These are phyloP conservation scores for Rhea americana DNA, from an alignment of 2,113 vertebrate genomes.

Conservation along the genomic window DNA sequence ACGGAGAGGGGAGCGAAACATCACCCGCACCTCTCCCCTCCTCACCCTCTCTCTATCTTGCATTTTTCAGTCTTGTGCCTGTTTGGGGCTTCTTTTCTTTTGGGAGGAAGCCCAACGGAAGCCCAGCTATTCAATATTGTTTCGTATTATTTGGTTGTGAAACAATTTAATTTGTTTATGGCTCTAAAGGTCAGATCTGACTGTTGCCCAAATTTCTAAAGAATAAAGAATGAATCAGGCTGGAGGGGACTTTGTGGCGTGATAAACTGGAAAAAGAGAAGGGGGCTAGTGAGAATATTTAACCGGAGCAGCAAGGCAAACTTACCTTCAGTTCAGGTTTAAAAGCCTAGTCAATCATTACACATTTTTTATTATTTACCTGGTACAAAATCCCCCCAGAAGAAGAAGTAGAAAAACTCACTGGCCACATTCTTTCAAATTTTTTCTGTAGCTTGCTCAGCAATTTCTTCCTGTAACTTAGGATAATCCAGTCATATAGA, in stretches of 20 bases:
- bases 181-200: conserved; percentile 61
- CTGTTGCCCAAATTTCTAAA: conserved; percentile 50
- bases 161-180: conserved; percentile 64
- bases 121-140: conserved; percentile 53
- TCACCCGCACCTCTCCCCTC: fast-evolving
- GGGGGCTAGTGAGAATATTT: conserved; percentile 47
- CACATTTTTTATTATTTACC: conserved; percentile 79
- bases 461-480: neutral
- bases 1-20: neutral
- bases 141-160: conserved; percentile 56
- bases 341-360: conserved; percentile 77
- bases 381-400: conserved; percentile 64
- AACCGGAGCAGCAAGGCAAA: conserved; percentile 64
- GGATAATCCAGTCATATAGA: neutral
- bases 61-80: neutral
- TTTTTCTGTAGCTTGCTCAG: conserved; percentile 6
- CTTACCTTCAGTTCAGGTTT: conserved; percentile 60
- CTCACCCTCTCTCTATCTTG: neutral
- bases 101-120: conserved; percentile 29
- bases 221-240: conserved; percentile 50
- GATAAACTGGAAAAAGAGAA: conserved; percentile 31
- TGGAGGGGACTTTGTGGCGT: conserved; percentile 23
- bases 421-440: conserved; percentile 3
- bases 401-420: conserved; percentile 21
- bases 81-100: conserved; percentile 49